Conservation (phyloP, 2,797 vertebrate genomes). For the Aeoliscus strigatus region DNA sequence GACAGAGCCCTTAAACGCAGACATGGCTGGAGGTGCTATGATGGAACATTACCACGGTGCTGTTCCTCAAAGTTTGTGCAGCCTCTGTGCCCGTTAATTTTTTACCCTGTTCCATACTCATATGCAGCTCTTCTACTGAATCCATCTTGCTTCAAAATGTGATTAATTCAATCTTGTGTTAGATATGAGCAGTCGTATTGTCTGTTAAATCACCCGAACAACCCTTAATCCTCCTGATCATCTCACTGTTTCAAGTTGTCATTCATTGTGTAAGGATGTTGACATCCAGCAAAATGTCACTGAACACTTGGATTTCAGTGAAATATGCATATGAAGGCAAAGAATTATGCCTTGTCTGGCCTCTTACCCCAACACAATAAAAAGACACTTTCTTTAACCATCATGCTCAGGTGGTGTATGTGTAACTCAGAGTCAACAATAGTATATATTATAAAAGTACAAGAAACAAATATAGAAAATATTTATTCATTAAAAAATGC, state of each 20-base stretch:
- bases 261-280: slow-evolving; percentile 40
- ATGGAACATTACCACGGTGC: slow-evolving; percentile 10
- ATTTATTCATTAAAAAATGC: slow-evolving; percentile 78
- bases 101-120: slow-evolving; percentile 8
- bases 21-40: slow-evolving; percentile 19
- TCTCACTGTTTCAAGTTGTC: slow-evolving; percentile 64
- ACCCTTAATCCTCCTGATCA: slow-evolving; percentile 20
- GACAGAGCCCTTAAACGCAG: slow-evolving; percentile 8
- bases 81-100: slow-evolving; percentile 25
- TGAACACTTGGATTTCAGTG: slow-evolving; percentile 9
- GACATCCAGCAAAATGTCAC: slow-evolving; percentile 11
- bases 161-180: slow-evolving; percentile 19
- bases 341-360: too few species aligned
- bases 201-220: slow-evolving; percentile 8
- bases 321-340: slow-evolving; percentile 23
- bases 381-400: slow-evolving; percentile 48
- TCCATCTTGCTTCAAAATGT: slow-evolving; percentile 1
- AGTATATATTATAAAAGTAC: slow-evolving; percentile 1
- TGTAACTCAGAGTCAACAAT: neutral
- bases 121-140: slow-evolving; percentile 8
- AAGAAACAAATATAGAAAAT: slow-evolving; percentile 75
- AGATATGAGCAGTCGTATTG: slow-evolving; percentile 10
- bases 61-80: slow-evolving; percentile 26
- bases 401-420: neutral
- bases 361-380: slow-evolving; percentile 58